These are phyloP conservation scores for Pseudomugil gertrudae DNA, from an alignment of 2,797 vertebrate genomes.

Conservation along the genomic window DNA sequence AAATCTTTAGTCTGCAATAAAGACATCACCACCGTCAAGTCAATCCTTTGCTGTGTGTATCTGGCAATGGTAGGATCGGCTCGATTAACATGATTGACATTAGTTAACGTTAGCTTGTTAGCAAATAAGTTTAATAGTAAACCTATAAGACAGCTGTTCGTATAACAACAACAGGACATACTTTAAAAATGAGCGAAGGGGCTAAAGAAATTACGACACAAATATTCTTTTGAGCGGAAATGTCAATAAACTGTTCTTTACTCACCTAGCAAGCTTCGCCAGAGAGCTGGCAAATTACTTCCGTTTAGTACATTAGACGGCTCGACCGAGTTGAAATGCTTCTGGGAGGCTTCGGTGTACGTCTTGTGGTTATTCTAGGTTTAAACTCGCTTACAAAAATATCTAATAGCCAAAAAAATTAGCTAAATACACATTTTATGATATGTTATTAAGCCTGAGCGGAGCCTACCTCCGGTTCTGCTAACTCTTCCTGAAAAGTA, in stretches of 20 bases:
- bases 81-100: neutral
- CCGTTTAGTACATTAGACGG: conserved; percentile 76
- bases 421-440: neutral
- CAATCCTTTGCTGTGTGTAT: neutral
- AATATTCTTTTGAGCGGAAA: neutral
- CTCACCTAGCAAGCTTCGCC: conserved; percentile 77
- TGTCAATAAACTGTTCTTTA: conserved; percentile 24
- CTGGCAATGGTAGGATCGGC: neutral
- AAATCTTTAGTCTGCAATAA: neutral
- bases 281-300: conserved; percentile 80
- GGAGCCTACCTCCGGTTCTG: conserved; percentile 4
- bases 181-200: neutral
- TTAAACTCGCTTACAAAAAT: neutral
- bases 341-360: neutral
- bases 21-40: neutral
- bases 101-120: conserved; percentile 42
- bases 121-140: neutral
- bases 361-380: neutral
- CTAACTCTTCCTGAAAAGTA: conserved; percentile 79
- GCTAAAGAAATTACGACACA: neutral
- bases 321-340: conserved; percentile 22
- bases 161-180: conserved; percentile 16
- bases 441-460: fast-evolving
- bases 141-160: neutral
- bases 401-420: neutral